Evolutionary conservation across 2,797 vertebrate genomes (phyloP), one percentile per base, ranked within the genome.

Genomic region (Bryconaethiops microstoma): DNA sequence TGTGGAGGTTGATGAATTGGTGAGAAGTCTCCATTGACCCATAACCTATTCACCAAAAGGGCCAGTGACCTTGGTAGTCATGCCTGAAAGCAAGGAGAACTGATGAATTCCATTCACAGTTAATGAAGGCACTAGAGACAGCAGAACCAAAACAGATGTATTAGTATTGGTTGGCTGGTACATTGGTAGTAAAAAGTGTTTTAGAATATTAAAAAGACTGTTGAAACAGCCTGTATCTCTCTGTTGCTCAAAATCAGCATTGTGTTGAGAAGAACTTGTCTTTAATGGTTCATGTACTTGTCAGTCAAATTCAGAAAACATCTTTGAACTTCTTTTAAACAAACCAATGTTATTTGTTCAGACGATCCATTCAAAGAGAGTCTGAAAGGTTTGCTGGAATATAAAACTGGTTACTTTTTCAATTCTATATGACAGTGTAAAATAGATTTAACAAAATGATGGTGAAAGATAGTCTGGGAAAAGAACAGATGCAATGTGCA

Each of bases 31-130:
- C 12, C 70, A 55, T 55, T 73, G 72, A 59, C 35, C 72, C 35
- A 45, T 45, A 74, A 42, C 55, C 39, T 5, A 45, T 45, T 74
- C 55, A 74, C 29, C 50, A 73, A 39, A 39, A 57, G 50, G 12
- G 72, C 19, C 35, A 42, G n/a, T 23, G 55, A 60, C 72, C 72
- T 60, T 42, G n/a, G 55, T 74, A 74, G 54, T 60, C 35, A 42
- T 59, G 35, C 7, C 19, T 40, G 54, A 74, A 19, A 74, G 55
- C 7, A 23, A 42, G 12, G 4, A 23, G n/a, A 14, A 0, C 16
- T 74, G 72, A 60, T 19, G 5, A 70, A 25, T 50, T 70, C 14
- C 68, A 42, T 70, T 14, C n/a, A 50, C 12, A 70, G 21, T 4
- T 70, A 68, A 68, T 68, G 70, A 57, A 39, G 8, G 55, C 17